Evolutionary conservation across 2,797 vertebrate genomes (phyloP).

Genomic region (Thripadectes ignobilis): DNA sequence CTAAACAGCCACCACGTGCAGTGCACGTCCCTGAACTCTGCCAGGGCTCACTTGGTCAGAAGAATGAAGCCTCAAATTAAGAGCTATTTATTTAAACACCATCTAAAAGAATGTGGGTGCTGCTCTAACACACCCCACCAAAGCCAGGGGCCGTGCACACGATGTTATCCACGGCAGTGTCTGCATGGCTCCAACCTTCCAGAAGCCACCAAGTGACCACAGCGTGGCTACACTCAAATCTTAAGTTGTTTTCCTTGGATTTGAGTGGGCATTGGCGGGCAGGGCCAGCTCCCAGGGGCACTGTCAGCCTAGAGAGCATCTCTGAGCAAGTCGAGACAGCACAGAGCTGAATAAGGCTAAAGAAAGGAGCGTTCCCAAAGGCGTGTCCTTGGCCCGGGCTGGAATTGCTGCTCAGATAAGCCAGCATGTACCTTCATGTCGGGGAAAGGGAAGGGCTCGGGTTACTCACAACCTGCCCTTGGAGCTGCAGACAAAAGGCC

Average conservation of each 20-base stretch:
- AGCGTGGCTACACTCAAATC: accelerated
- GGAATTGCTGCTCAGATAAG: constrained; percentile 55
- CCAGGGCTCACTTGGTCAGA: neutral
- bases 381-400: constrained; percentile 38
- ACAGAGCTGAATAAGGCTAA: constrained; percentile 1
- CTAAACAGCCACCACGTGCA: accelerated
- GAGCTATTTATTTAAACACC: neutral
- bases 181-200: accelerated
- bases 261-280: accelerated
- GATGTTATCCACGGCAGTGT: accelerated
- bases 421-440: constrained; percentile 69
- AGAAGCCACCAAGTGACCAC: accelerated
- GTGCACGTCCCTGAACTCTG: accelerated
- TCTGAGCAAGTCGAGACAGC: constrained; percentile 57
- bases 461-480: constrained; percentile 43
- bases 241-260: accelerated
- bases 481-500: constrained; percentile 61
- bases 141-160: accelerated
- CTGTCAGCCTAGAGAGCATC: neutral
- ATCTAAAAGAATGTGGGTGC: neutral
- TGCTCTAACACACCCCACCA: neutral
- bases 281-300: neutral
- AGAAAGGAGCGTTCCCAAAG: constrained; percentile 57
- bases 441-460: constrained; percentile 68
- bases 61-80: neutral